Base-by-base conservation (phyloP, 2,797 vertebrate genomes). In the Sebastes melanostomus region DNA sequence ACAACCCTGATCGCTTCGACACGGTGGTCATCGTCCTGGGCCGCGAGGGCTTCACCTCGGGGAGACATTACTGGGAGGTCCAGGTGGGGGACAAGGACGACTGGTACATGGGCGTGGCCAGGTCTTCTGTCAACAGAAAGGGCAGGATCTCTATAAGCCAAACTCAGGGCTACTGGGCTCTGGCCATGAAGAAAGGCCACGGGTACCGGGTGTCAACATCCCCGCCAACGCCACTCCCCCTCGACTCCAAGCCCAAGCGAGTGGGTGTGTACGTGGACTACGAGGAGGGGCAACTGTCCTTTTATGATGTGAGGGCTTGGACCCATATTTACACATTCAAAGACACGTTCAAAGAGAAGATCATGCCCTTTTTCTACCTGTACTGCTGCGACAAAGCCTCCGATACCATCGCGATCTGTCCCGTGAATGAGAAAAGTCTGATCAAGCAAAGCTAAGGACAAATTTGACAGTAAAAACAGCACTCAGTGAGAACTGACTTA, bases 61-160 rank as follows among this genome's bases (percentile, higher is more conserved):
- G 96, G 0, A 93, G 94, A 27, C 96, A 95, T 42, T 97, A 93
- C 94, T 98, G 97, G 97, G 97, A 97, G 77, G 96, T 97, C 1
- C 93, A 96, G 78, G 95, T 97, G 2, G 94, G 94, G 1, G 91
- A 95, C 5, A 96, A 96, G 66, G 96, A 96, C 3, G 95, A 95
- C 83, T 98, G 97, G 97, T 95, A 97, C 58, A 69, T 98, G 22
- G 97, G 97, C 0, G 90, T 97, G 32, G 97, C 97, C 36, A 90
- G 56, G 73, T 92, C 92, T 0, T 94, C 92, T 0, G 95, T 96
- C 16, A 95, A 95, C 73, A 93, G 97, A 13, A 97, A 97, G 81
- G 97, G 97, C 0, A 81, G 94, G 69, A 96, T 96, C 79, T 92
- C 95, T 0, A 89, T 96, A 0, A 96, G 95, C 91, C 88, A 86